phyloP scores from a whole-genome alignment of 2,888 invertebrate species.

The Cylloceria caligata region DNA sequence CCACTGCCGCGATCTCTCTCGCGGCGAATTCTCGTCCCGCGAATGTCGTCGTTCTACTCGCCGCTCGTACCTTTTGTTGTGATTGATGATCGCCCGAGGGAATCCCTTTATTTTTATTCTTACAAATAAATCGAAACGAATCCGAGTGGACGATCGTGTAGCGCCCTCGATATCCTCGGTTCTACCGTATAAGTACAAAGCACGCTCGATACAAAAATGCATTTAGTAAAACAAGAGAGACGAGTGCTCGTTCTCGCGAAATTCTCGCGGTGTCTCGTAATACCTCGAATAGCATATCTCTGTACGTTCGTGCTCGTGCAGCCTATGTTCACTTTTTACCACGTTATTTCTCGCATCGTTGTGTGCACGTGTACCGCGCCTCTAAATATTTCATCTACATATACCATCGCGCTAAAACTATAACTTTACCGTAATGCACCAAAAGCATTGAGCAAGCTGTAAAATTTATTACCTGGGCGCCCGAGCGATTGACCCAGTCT shows the following conservation, averaged over 20 bases:
- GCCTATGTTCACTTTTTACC: constrained; percentile 42
- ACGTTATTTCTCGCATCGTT: constrained; percentile 16
- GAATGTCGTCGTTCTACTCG: constrained; percentile 52
- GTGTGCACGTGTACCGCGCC: constrained; percentile 1
- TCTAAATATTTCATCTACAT: background rate
- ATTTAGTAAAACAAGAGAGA: background rate
- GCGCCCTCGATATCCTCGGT: constrained; percentile 7
- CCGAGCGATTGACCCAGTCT: background rate
- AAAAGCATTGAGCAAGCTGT: background rate
- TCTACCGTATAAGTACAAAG: background rate
- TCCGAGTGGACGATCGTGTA: constrained; percentile 45
- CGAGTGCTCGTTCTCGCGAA: background rate
- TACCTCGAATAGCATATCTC: background rate
- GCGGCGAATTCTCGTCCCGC: constrained; percentile 50
- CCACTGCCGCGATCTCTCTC: constrained; percentile 29
- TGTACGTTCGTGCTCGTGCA: constrained; percentile 9
- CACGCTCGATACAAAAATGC: background rate
- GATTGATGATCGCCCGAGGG: constrained; percentile 62
- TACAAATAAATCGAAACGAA: constrained; percentile 67
- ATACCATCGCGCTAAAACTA: background rate
- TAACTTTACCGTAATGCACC: background rate
- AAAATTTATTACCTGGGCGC: background rate
- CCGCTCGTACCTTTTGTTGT: constrained; percentile 62
- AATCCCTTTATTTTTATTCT: constrained; percentile 67
- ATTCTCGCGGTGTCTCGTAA: background rate